A percentile compares a stretch with the other conserved stretches of the same genome.
These are phyloP conservation scores for Bradypodion ventrale DNA, from an alignment of 2,797 vertebrate genomes.

Conservation along the genomic window DNA sequence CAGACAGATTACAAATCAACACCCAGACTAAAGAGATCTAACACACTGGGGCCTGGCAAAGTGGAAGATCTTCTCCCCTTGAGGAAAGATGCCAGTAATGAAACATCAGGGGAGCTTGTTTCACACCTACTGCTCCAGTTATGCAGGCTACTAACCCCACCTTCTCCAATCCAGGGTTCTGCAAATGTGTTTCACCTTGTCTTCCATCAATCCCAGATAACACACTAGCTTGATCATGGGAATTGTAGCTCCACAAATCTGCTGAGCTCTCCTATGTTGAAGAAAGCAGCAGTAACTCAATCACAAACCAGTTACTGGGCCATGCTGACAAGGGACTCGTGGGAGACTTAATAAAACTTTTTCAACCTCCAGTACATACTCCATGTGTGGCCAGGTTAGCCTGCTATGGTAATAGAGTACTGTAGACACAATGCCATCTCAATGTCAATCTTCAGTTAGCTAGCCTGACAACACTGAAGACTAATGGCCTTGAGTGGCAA, in stretches of 20 bases:
- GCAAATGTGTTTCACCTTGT: too few relatives aligned
- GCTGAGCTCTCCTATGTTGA: background rate
- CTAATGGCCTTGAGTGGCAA: too few relatives aligned
- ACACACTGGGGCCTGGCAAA: background rate
- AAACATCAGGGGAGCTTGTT: background rate
- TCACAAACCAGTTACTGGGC: background rate
- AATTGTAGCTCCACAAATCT: background rate
- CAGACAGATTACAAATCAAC: conserved; percentile 3
- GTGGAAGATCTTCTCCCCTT: too few relatives aligned
- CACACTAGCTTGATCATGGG: background rate
- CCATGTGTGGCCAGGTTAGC: too few relatives aligned
- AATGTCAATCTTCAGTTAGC: too few relatives aligned
- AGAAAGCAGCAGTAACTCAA: background rate
- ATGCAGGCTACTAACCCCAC: background rate
- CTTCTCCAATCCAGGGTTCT: background rate
- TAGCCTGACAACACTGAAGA: too few relatives aligned
- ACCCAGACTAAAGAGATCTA: conserved; percentile 1
- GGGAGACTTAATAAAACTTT: too few relatives aligned
- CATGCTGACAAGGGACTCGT: background rate
- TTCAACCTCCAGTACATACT: too few relatives aligned
- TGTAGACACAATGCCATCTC: too few relatives aligned
- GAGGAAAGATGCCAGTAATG: background rate
- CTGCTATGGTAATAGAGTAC: too few relatives aligned
- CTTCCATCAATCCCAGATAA: background rate
- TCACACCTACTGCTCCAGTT: background rate